phyloP scores from a whole-genome alignment of 2,113 vertebrate species.

The Aegotheles bennettii region DNA sequence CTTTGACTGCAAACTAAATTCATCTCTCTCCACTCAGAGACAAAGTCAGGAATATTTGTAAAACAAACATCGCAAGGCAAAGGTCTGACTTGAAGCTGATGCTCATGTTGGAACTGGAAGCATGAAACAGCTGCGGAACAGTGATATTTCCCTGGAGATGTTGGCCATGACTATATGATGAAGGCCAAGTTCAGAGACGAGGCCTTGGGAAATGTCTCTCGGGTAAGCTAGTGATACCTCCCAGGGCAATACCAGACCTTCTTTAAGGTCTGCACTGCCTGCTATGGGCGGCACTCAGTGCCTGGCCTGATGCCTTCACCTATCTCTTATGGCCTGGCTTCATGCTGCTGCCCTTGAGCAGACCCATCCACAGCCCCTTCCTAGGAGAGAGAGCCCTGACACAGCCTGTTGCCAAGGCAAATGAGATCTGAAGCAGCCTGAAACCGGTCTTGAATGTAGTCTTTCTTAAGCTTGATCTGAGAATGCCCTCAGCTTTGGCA shows the following conservation, averaged over 20 bases:
- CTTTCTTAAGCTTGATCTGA: neutral
- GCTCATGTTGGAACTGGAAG: neutral
- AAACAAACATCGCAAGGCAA: neutral
- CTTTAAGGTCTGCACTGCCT: neutral
- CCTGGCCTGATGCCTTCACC: neutral
- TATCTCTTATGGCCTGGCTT: neutral
- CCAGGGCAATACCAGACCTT: neutral
- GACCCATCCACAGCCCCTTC: neutral
- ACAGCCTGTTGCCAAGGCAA: neutral
- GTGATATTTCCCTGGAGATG: neutral
- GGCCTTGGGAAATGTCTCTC: neutral
- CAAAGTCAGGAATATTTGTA: constrained; percentile 26
- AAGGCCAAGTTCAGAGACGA: neutral
- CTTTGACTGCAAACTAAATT: constrained; percentile 48
- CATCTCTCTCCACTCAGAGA: constrained; percentile 25
- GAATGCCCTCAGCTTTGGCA: neutral
- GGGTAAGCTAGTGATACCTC: neutral
- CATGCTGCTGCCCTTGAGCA: neutral
- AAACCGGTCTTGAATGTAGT: neutral
- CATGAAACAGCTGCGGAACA: neutral
- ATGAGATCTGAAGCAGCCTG: neutral
- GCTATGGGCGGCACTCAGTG: neutral
- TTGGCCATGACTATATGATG: neutral
- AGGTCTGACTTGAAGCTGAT: constrained; percentile 4
- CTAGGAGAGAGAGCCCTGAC: neutral